These are phyloP conservation scores for Ailurus styani DNA, from an alignment of 2,113 vertebrate species.

Conservation along the genomic window DNA sequence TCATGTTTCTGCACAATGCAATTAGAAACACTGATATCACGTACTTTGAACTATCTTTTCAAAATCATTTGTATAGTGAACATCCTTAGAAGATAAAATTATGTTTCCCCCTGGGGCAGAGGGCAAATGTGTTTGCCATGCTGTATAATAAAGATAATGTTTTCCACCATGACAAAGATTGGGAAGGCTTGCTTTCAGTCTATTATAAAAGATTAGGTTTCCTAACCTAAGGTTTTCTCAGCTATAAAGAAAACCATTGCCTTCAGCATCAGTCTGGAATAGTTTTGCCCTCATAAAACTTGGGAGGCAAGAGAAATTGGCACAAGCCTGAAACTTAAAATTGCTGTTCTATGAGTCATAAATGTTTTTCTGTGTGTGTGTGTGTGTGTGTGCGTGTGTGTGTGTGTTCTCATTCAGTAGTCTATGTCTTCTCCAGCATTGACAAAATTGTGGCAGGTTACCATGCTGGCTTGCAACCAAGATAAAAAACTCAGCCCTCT, in stretches of 20 bases:
- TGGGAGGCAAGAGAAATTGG: neutral
- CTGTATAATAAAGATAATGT: neutral
- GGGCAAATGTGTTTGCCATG: neutral
- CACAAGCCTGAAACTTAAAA: neutral
- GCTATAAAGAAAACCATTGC: neutral
- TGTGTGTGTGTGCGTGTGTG: neutral
- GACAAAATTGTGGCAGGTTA: neutral
- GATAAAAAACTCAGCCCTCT: neutral
- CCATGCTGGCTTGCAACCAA: neutral
- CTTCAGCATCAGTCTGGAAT: neutral
- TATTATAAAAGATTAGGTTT: neutral
- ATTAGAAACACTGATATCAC: neutral
- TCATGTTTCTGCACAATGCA: neutral
- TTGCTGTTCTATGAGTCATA: neutral
- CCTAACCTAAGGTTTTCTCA: neutral
- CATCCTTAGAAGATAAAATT: neutral
- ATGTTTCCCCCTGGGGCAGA: neutral
- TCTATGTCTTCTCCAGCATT: neutral
- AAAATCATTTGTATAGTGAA: neutral
- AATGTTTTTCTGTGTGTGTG: neutral
- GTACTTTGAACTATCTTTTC: neutral
- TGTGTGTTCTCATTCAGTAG: neutral
- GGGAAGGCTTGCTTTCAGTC: neutral
- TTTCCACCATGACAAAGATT: neutral
- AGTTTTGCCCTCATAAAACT: neutral